Percentiles rank a stretch among this genome's conserved stretches.
Evolutionary conservation across 2,888 invertebrate genomes (phyloP).

Genomic region (Eilema caniola): DNA sequence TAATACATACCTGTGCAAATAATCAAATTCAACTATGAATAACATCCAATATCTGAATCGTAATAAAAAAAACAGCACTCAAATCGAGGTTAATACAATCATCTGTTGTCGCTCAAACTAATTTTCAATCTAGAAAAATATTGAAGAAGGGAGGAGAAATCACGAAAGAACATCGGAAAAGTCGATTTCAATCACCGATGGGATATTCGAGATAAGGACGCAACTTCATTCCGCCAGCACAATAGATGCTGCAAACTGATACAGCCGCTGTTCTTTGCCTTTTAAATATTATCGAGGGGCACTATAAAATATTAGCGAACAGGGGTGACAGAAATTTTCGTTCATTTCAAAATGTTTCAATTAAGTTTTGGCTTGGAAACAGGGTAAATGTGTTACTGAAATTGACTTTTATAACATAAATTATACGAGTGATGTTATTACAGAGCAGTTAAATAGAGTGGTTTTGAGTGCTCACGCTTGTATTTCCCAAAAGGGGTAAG

Average conservation of each 20-base stretch:
- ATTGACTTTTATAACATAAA: background rate
- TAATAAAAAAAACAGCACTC: constrained; percentile 16
- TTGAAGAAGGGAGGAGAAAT: constrained; percentile 38
- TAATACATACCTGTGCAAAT: background rate
- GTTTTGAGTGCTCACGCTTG: background rate
- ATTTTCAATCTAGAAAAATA: constrained; percentile 47
- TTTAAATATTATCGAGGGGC: constrained; percentile 48
- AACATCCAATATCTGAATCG: background rate
- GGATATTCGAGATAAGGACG: constrained; percentile 51
- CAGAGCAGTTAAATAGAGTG: background rate
- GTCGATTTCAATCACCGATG: constrained; percentile 51
- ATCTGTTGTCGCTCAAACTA: constrained; percentile 39
- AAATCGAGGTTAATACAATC: constrained; percentile 20
- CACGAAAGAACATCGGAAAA: constrained; percentile 40
- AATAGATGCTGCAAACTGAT: constrained; percentile 52
- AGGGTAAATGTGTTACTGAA: constrained; percentile 11
- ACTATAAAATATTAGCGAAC: constrained; percentile 20
- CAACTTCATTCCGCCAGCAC: constrained; percentile 50
- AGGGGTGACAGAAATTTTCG: constrained; percentile 16
- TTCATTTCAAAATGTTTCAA: constrained; percentile 22
- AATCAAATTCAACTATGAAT: background rate
- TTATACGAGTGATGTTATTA: background rate
- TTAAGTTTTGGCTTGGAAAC: constrained; percentile 12
- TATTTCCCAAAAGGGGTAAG: too few species aligned
- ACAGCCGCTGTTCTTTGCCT: constrained; percentile 48